Evolutionary conservation across 2,888 invertebrate genomes (phyloP).

Genomic region (Metalampra italica): DNA sequence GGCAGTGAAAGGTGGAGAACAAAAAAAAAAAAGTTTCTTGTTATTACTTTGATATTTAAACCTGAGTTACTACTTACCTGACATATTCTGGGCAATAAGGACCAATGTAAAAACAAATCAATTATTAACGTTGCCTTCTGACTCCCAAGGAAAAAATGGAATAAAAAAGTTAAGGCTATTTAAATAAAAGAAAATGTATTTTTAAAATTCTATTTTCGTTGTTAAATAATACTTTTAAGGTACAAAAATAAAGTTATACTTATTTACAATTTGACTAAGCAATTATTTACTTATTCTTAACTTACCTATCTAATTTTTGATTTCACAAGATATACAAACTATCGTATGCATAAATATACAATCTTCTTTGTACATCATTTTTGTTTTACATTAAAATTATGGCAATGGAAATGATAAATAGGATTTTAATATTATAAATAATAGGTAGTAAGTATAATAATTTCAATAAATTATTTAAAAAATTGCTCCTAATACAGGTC

Average conservation of each 20-base stretch:
- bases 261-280: constrained; percentile 19
- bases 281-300: constrained; percentile 5
- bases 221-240: constrained; percentile 51
- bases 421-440: not conserved
- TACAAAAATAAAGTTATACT: constrained; percentile 38
- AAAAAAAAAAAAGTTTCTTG: too few relatives aligned
- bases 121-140: too few relatives aligned
- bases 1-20: too few relatives aligned
- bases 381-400: constrained; percentile 12
- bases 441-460: too few relatives aligned
- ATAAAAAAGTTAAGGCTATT: too few relatives aligned
- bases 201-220: constrained; percentile 25
- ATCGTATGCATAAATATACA: not conserved
- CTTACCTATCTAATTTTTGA: not conserved
- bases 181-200: too few relatives aligned
- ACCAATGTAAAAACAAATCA: too few relatives aligned
- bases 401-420: constrained; percentile 9
- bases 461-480: constrained; percentile 3
- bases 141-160: too few relatives aligned
- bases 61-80: too few relatives aligned
- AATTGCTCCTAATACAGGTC: not conserved
- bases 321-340: not conserved
- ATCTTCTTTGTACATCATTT: constrained; percentile 40
- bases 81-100: too few relatives aligned
- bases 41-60: too few relatives aligned